phyloP scores from a whole-genome alignment of 2,888 invertebrate genomes.

The Catocala fraxini region DNA sequence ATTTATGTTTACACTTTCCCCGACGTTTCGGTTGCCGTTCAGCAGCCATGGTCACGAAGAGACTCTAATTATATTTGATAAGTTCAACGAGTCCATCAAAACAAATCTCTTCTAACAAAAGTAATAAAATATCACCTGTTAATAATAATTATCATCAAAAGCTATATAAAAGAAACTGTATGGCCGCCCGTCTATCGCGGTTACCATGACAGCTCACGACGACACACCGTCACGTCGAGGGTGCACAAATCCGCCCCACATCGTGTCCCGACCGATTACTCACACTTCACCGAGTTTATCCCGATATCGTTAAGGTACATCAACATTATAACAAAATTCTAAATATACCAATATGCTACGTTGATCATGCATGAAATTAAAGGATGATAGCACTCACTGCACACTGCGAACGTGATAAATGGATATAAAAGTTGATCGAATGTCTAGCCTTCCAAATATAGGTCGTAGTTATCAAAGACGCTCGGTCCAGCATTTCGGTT shows the following conservation, averaged over 20 bases:
- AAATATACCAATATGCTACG: conserved; percentile 75
- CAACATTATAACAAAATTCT: conserved; percentile 73
- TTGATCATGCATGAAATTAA: conserved; percentile 74
- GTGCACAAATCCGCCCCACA: conserved; percentile 46
- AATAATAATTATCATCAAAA: conserved; percentile 1
- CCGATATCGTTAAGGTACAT: conserved; percentile 51
- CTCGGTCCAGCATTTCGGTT: too few species aligned
- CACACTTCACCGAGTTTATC: conserved; percentile 69
- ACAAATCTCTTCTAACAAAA: neutral
- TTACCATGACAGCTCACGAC: conserved; percentile 58
- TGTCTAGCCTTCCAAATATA: conserved; percentile 27
- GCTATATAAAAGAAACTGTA: conserved; percentile 25
- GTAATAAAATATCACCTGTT: conserved; percentile 5
- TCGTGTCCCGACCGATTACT: conserved; percentile 76
- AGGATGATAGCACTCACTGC: conserved; percentile 55
- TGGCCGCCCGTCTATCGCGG: conserved; percentile 29
- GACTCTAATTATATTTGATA: too few species aligned
- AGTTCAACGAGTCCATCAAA: too few species aligned
- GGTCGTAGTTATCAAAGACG: conserved; percentile 15
- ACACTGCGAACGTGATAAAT: conserved; percentile 47
- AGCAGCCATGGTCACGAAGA: too few species aligned
- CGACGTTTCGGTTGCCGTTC: too few species aligned
- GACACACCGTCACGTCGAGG: conserved; percentile 43
- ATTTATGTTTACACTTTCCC: too few species aligned
- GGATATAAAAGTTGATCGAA: conserved; percentile 37